These are phyloP conservation scores for Hydrolagus affinis DNA, from an alignment of 2,113 vertebrate genomes.

Conservation along the genomic window DNA sequence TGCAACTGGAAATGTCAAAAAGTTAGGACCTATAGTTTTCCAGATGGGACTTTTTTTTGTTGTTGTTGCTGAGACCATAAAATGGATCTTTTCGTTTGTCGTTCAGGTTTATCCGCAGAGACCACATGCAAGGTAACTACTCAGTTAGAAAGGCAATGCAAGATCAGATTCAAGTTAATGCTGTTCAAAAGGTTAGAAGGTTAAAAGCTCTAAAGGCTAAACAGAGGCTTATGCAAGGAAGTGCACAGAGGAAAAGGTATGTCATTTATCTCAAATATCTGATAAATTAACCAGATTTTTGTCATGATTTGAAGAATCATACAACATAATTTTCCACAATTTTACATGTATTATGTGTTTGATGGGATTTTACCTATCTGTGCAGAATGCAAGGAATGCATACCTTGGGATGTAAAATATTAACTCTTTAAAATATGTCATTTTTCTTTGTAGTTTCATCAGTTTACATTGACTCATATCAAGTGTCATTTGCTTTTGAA, in stretches of 20 bases:
- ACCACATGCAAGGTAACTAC: neutral
- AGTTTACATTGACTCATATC: neutral
- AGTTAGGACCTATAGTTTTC: neutral
- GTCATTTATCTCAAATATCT: neutral
- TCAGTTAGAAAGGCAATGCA: neutral
- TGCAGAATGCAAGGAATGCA: neutral
- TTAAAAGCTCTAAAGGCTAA: neutral
- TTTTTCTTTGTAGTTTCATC: neutral
- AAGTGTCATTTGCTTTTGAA: neutral
- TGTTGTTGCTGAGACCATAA: neutral
- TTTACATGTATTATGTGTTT: neutral
- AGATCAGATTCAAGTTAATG: constrained; percentile 1
- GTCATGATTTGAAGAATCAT: neutral
- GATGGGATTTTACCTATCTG: neutral
- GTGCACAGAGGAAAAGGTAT: neutral
- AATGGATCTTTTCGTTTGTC: neutral
- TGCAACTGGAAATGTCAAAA: neutral
- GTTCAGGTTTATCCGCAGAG: neutral
- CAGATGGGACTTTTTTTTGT: neutral
- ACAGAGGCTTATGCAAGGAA: neutral
- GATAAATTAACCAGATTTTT: constrained; percentile 10
- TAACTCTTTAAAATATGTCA: neutral
- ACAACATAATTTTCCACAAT: neutral
- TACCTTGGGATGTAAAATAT: neutral
- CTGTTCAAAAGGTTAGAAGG: neutral